Conservation (phyloP, 2,797 vertebrate species). For the Valencia hispanica region DNA sequence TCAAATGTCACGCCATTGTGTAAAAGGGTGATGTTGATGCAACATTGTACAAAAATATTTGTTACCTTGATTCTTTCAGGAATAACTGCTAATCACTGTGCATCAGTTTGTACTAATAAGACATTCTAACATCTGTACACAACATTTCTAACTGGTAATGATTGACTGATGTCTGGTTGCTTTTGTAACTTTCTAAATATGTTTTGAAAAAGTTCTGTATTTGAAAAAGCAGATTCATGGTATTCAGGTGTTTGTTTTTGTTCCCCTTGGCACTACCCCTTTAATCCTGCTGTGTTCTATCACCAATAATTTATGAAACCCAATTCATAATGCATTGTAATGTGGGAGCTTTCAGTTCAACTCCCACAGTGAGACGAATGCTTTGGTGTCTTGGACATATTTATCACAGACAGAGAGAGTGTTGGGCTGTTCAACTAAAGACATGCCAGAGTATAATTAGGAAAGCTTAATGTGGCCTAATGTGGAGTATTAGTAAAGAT, state of each 20-base stretch:
- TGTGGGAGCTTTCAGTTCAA: constrained; percentile 61
- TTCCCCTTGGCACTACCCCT: constrained; percentile 6
- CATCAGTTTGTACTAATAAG: constrained; percentile 17
- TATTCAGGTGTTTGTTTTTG: constrained; percentile 5
- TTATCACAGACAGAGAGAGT: constrained; percentile 32
- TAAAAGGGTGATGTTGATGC: constrained; percentile 35
- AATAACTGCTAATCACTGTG: constrained; percentile 54
- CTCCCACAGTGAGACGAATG: constrained; percentile 59
- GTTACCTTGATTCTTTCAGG: constrained; percentile 37
- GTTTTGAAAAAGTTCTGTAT: background rate
- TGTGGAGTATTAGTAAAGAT: too few relatives aligned
- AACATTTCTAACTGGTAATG: background rate
- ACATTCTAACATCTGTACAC: constrained; percentile 29
- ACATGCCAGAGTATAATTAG: background rate
- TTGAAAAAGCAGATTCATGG: constrained; percentile 15
- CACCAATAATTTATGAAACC: constrained; percentile 72
- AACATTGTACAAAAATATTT: constrained; percentile 38
- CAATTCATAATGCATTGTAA: constrained; percentile 70
- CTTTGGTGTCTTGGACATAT: constrained; percentile 52
- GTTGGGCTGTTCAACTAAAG: constrained; percentile 12
- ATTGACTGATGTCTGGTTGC: constrained; percentile 1
- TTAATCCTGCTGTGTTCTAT: constrained; percentile 39
- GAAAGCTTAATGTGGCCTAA: too few relatives aligned
- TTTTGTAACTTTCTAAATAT: constrained; percentile 2
- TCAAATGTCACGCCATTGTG: constrained; percentile 45